Evolutionary conservation across 2,113 vertebrate genomes (phyloP).

Genomic region (Saccopteryx leptura): DNA sequence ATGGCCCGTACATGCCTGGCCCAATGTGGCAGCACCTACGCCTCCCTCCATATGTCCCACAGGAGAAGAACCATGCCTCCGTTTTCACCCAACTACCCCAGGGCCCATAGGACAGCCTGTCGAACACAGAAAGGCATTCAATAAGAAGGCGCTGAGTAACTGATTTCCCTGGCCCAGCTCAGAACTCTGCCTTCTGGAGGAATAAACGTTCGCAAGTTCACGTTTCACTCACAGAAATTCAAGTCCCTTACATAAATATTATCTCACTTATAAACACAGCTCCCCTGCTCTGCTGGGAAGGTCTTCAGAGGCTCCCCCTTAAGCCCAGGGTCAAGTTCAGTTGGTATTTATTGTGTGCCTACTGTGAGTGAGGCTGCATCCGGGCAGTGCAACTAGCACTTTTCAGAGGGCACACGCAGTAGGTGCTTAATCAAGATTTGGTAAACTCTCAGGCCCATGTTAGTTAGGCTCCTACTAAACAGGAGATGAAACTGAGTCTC

Average conservation of each 20-base stretch:
- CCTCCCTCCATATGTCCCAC: fast-evolving
- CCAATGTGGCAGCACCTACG: fast-evolving
- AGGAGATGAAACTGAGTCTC: background rate
- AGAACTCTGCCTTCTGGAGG: background rate
- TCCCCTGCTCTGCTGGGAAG: no score
- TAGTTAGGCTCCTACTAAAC: background rate
- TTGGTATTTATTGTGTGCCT: background rate
- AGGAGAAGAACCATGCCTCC: background rate
- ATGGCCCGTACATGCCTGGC: fast-evolving
- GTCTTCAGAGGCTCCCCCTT: background rate
- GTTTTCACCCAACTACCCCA: no score
- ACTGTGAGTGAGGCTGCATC: background rate
- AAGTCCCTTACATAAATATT: background rate
- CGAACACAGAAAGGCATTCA: background rate
- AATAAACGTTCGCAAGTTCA: background rate
- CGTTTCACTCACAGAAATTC: background rate
- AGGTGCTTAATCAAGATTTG: background rate
- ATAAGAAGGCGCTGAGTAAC: fast-evolving
- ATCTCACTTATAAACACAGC: background rate
- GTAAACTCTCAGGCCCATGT: background rate
- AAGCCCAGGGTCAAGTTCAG: background rate
- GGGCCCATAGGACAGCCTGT: no score
- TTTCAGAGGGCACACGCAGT: background rate
- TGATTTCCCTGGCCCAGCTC: background rate
- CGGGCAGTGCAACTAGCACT: background rate